phyloP scores from a whole-genome alignment of 2,888 invertebrate genomes.

The Amitus sp. region DNA sequence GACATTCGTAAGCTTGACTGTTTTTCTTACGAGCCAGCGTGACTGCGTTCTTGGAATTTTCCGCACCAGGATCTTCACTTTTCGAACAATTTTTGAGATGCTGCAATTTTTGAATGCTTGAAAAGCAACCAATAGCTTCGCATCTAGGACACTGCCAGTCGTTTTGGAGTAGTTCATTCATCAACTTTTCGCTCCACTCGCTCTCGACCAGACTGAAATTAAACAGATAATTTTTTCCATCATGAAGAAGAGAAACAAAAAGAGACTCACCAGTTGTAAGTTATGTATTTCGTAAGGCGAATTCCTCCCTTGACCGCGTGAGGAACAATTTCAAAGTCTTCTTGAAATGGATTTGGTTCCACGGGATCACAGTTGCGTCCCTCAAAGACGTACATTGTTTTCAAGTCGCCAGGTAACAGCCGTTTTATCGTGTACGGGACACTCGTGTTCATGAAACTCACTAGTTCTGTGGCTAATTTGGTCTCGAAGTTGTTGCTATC shows the following conservation, averaged over 20 bases:
- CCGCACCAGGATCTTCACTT: slow-evolving; percentile 46
- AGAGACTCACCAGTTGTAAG: slow-evolving; percentile 79
- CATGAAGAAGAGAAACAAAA: neutral
- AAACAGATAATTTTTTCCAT: neutral
- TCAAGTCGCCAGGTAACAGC: slow-evolving; percentile 85
- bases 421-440: slow-evolving; percentile 84
- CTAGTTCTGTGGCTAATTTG: slow-evolving; percentile 76
- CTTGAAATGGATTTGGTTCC: slow-evolving; percentile 77
- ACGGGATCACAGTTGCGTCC: slow-evolving; percentile 58
- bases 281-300: slow-evolving; percentile 82
- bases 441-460: slow-evolving; percentile 76
- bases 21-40: slow-evolving; percentile 66
- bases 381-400: slow-evolving; percentile 74
- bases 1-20: slow-evolving; percentile 76
- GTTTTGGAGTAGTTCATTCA: slow-evolving; percentile 70
- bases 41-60: slow-evolving; percentile 51
- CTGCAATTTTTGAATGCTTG: slow-evolving; percentile 77
- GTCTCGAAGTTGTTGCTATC: slow-evolving; percentile 59
- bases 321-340: slow-evolving; percentile 70
- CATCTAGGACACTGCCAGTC: slow-evolving; percentile 83
- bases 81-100: slow-evolving; percentile 70
- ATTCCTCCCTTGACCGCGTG: slow-evolving; percentile 85
- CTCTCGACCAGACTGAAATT: slow-evolving; percentile 72
- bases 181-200: slow-evolving; percentile 74
- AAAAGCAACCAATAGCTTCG: slow-evolving; percentile 70